Base-by-base conservation (phyloP, 2,113 vertebrate species). In the Hassar affinis region DNA sequence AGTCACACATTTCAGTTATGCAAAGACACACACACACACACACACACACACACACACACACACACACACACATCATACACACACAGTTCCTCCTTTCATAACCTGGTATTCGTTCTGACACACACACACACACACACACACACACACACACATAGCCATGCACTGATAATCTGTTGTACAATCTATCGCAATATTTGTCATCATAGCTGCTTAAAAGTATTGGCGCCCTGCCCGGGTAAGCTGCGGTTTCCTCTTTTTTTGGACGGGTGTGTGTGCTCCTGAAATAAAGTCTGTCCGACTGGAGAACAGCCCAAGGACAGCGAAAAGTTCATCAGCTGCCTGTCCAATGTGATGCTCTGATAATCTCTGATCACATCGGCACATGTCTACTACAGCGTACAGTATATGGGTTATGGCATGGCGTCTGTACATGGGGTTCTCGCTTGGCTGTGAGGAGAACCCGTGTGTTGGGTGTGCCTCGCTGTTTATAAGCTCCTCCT, bases 1-100 rank as follows among this genome's bases (percentile, higher is more conserved):
- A 89, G 86, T 88, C 86, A 81, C 85, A 74, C 74, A 82, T 64
- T 74, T 35, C 78, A 79, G 52, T 77, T 78, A 66, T 59, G 54
- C 77, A 71, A 38, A 81, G 18, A 51, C 74, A 81, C 72, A 79
- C 83, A 87, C 54, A 42, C 62, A 49, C 78, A 82, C 62, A 82
- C 82, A 84, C 81, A 79, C 79, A 86, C 71, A n/a, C 79, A 38
- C 68, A 77, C 42, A 59, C 83, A 80, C 38, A 52, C n/a, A 2
- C 74, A 72, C 86, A 52, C 82, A 61, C 57, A 61, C n/a, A n/a
- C n/a, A n/a, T n/a, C n/a, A n/a, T n/a, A n/a, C n/a, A n/a, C n/a
- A n/a, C n/a, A n/a, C n/a, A 1, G 49, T 51, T 75, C 47, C 74
- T 76, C n/a, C 25, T 62, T 45, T 83, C 71, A 51, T 62, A 52